Percentiles rank a stretch among this genome's conserved stretches.
phyloP scores from a whole-genome alignment of 1,140 invertebrate species.

The Drosophila cardini region DNA sequence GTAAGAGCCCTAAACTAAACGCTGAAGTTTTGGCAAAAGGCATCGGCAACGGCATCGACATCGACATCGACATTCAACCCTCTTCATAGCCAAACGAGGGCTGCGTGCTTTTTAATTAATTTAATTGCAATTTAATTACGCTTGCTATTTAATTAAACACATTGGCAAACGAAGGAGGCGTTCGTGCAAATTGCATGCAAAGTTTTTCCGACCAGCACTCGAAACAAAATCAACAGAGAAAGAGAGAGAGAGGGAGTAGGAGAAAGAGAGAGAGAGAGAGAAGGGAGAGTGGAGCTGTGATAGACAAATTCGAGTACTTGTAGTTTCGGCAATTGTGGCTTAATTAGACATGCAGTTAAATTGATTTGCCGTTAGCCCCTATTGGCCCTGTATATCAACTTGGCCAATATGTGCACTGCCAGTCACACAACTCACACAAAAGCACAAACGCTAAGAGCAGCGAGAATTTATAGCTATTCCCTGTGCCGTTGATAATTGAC shows the following conservation, averaged over 20 bases:
- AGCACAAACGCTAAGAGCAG: not conserved
- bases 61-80: slow-evolving; percentile 15
- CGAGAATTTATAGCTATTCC: slow-evolving; percentile 34
- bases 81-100: slow-evolving; percentile 21
- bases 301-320: slow-evolving; percentile 2
- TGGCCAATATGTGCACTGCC: slow-evolving; percentile 7
- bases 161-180: slow-evolving; percentile 57
- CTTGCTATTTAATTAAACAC: slow-evolving; percentile 84
- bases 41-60: slow-evolving; percentile 17
- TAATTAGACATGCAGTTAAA: slow-evolving; percentile 71
- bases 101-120: slow-evolving; percentile 83
- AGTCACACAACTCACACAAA: not conserved
- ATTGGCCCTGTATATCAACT: not conserved
- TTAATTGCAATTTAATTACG: slow-evolving; percentile 84
- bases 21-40: slow-evolving; percentile 23
- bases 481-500: slow-evolving; percentile 77
- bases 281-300: not conserved
- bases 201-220: slow-evolving; percentile 48
- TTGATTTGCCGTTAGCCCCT: slow-evolving; percentile 64
- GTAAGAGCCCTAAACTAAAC: slow-evolving; percentile 45
- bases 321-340: slow-evolving; percentile 68
- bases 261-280: not conserved
- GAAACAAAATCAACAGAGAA: slow-evolving; percentile 38
- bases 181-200: slow-evolving; percentile 54
- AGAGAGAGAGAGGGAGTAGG: not conserved